Percentiles rank a stretch among this genome's conserved stretches.
Evolutionary conservation across 1,140 invertebrate species (phyloP).

Genomic region (Sycophaga agraensis): DNA sequence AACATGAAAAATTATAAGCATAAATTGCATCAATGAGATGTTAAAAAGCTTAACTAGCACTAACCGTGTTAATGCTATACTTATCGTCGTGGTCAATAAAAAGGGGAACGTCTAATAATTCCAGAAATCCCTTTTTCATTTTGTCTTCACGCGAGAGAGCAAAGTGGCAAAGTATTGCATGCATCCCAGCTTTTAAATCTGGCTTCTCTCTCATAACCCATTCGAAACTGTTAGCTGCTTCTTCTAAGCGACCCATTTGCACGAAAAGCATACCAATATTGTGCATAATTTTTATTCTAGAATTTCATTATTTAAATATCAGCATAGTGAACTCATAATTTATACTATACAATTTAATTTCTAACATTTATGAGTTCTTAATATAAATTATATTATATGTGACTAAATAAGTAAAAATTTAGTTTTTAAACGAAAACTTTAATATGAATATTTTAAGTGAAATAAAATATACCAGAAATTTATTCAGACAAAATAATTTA

Average conservation of each 20-base stretch:
- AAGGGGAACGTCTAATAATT: constrained; percentile 84
- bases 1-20: neutral
- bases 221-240: constrained; percentile 95
- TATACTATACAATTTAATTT: too few relatives aligned
- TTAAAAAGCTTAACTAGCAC: constrained; percentile 4
- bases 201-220: constrained; percentile 96
- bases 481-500: too few relatives aligned
- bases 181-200: constrained; percentile 85
- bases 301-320: neutral
- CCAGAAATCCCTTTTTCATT: constrained; percentile 90
- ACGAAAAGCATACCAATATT: constrained; percentile 97
- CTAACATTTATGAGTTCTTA: too few relatives aligned
- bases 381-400: too few relatives aligned
- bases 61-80: constrained; percentile 60
- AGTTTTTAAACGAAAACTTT: too few relatives aligned
- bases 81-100: constrained; percentile 84
- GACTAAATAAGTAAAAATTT: neutral
- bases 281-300: constrained; percentile 94
- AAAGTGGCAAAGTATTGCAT: constrained; percentile 91
- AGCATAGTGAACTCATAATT: too few relatives aligned
- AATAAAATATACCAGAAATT: too few relatives aligned
- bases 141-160: constrained; percentile 91
- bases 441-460: too few relatives aligned
- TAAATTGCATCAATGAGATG: neutral
- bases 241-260: constrained; percentile 92